Conservation (phyloP, 2,888 invertebrate species). For the Eilema caniola region DNA sequence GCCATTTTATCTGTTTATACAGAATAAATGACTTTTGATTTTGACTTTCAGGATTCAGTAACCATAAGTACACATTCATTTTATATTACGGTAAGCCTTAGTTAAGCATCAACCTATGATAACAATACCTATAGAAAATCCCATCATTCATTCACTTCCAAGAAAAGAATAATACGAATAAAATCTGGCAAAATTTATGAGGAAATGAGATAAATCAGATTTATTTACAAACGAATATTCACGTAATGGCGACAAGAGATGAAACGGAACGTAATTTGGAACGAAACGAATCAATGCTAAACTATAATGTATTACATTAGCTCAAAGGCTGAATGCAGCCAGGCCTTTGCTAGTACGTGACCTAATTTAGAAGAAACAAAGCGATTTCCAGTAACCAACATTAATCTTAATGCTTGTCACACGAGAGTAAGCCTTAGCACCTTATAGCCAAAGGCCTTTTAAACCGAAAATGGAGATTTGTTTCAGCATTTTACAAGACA, state of each 20-base stretch:
- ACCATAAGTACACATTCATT: too few relatives aligned
- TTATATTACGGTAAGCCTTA: too few relatives aligned
- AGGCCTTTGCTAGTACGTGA: conserved; percentile 71
- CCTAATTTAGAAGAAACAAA: conserved; percentile 80
- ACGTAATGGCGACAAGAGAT: conserved; percentile 28
- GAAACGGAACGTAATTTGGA: conserved; percentile 42
- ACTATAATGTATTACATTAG: conserved; percentile 67
- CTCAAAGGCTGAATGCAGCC: conserved; percentile 64
- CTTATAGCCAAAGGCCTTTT: conserved; percentile 49
- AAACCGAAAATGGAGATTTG: conserved; percentile 57
- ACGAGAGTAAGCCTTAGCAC: conserved; percentile 55
- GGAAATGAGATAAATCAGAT: not conserved
- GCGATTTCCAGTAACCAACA: conserved; percentile 61
- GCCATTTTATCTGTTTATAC: too few relatives aligned
- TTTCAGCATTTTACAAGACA: conserved; percentile 55
- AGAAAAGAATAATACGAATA: not conserved
- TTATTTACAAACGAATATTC: conserved; percentile 14
- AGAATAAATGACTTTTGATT: too few relatives aligned
- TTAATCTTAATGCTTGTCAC: conserved; percentile 49
- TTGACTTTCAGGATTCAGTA: too few relatives aligned
- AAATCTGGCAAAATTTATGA: not conserved
- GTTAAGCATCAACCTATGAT: not conserved
- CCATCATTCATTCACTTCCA: not conserved
- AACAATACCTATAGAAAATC: not conserved
- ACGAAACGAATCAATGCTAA: conserved; percentile 56